Conservation (phyloP, 2,888 invertebrate genomes). For the Tillus elongatus region DNA sequence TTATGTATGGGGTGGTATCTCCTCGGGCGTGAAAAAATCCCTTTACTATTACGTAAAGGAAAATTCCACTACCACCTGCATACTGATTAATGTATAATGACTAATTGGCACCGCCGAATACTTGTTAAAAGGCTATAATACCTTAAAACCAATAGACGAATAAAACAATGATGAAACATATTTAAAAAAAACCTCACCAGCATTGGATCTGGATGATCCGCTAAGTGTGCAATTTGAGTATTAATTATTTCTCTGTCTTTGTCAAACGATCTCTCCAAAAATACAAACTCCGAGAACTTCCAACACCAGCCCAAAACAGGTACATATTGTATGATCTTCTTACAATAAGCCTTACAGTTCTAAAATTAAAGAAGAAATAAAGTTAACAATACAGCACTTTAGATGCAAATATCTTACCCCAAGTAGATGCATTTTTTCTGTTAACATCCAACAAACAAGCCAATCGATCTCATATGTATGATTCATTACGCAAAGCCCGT, state of each 20-base stretch:
- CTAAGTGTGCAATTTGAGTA: conserved; percentile 68
- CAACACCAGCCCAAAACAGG: conserved; percentile 95
- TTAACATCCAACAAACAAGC: conserved; percentile 88
- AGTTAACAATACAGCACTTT: background rate
- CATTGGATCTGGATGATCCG: conserved; percentile 82
- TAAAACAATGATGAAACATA: no score
- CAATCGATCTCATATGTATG: conserved; percentile 94
- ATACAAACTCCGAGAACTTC: conserved; percentile 92
- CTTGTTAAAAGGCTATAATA: no score
- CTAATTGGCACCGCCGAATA: no score
- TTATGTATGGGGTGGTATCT: no score
- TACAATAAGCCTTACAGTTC: conserved; percentile 93
- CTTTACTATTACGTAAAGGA: no score
- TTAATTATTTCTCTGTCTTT: conserved; percentile 80
- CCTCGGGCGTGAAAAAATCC: no score
- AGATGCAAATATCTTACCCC: conserved; percentile 55
- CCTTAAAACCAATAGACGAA: no score
- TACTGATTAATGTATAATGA: no score
- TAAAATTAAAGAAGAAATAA: conserved; percentile 37
- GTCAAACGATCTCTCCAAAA: conserved; percentile 83
- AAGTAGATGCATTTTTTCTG: conserved; percentile 68
- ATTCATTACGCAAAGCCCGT: conserved; percentile 85
- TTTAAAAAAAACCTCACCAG: no score
- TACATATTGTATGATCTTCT: conserved; percentile 81
- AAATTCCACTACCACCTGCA: no score